Evolutionary conservation across 2,888 invertebrate genomes (phyloP), one percentile per base, ranked within the genome.

Genomic region (Tetranychus truncatus): DNA sequence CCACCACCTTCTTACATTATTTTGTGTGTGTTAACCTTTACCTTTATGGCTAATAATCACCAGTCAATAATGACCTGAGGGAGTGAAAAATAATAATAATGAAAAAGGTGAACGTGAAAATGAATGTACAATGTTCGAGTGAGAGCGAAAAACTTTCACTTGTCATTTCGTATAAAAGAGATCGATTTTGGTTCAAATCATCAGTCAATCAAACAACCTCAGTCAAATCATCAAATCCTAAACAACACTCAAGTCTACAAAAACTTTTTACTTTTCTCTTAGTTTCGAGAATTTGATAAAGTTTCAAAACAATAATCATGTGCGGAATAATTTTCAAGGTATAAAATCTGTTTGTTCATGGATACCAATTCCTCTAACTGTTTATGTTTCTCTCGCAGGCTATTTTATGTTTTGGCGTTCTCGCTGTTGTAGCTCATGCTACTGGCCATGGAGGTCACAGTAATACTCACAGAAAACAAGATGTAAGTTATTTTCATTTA

Each of bases 391-490:
- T 55, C 55, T 15, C 55, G 9, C 15, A 55, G 55, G 55, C 55
- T 55, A 15, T 55, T 6, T 55, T 55, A 7, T 55, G 55, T 55
- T 55, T 55, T 15, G 55, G 55, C 15, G 55, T 55, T 15, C 55
- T 55, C 55, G 55, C 55, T 55, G 15, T 55, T 15, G 55, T 55
- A 55, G 55, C 55, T 15, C 9, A 55, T 55, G 55, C 55, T 15
- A 55, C 55, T 46, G 46, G 9, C 9, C 76, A 75, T 34, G 77
- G 77, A 18, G 76, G 77, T 7, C 77, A 77, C 3, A 74, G 72
- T 18, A 77, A 75, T 55, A 73, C 74, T 21, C 75, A 74, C 65
- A 24, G 76, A 45, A 76, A 77, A 55, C 77, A 77, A 71, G 77
- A 76, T 67, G 77, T 76, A 72, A 75, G 55, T 15, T 8, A 55